phyloP scores from a whole-genome alignment of 2,797 vertebrate species.

The Toxotes lorentzi region DNA sequence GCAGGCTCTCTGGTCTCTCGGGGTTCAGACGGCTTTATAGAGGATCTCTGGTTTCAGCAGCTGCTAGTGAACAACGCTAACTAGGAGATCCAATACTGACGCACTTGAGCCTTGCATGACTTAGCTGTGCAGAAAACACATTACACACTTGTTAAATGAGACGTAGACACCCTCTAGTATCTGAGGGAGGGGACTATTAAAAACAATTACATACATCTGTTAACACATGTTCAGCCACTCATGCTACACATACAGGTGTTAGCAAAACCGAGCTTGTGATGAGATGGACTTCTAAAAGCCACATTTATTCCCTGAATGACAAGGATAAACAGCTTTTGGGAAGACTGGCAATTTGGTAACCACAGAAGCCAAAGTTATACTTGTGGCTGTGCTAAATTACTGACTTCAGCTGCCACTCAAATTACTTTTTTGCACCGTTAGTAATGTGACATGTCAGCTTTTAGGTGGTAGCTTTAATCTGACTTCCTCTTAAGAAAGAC shows the following conservation, averaged over 20 bases:
- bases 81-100: constrained; percentile 47
- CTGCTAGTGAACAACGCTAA: constrained; percentile 65
- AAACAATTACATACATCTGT: constrained; percentile 54
- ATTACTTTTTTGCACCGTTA: background rate
- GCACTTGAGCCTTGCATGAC: constrained; percentile 42
- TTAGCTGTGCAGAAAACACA: constrained; percentile 50
- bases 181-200: constrained; percentile 31
- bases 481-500: background rate
- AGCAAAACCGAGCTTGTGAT: background rate
- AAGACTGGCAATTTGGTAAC: constrained; percentile 37
- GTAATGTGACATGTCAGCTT: constrained; percentile 10
- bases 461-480: background rate
- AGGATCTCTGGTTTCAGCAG: constrained; percentile 72
- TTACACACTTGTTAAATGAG: constrained; percentile 59
- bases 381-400: constrained; percentile 40
- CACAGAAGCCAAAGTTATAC: constrained; percentile 50
- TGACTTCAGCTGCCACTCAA: constrained; percentile 40
- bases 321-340: constrained; percentile 23
- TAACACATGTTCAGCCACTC: constrained; percentile 39
- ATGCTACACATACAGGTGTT: constrained; percentile 25
- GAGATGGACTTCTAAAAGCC: background rate
- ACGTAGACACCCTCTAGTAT: constrained; percentile 40
- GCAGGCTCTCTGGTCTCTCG: constrained; percentile 57
- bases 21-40: constrained; percentile 52
- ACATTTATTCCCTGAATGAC: constrained; percentile 16